Base-by-base conservation (phyloP, 2,888 invertebrate species). In the Acleris emargana region DNA sequence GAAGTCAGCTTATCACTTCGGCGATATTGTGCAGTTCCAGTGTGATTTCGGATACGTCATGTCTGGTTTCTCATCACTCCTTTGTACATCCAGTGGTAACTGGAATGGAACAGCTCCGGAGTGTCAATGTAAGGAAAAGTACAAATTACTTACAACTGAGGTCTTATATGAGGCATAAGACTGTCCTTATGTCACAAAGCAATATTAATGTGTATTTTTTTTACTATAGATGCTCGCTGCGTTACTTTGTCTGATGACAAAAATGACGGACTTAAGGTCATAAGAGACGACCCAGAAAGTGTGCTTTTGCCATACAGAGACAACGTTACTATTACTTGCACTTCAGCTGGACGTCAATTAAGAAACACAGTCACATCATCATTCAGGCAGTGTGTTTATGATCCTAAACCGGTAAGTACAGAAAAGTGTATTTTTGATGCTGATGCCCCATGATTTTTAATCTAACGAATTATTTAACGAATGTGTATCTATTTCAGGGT, bases 101-200 rank as follows among this genome's bases (percentile, higher is more conserved):
- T 99, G 99, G 99, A 98, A 98, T 83, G 98, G 98, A 74, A 96
- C 97, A 5, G 95, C 96, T 50, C 99, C 99, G 5, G 96, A 96
- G 86, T 99, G 99, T 88, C 96, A 97, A 93, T 97, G 98, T 98
- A 93, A 94, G 95, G 93, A 67, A 66, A 64, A n/a, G n/a, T n/a
- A n/a, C n/a, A n/a, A n/a, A n/a, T n/a, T n/a, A n/a, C n/a, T n/a
- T n/a, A n/a, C n/a, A n/a, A n/a, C n/a, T n/a, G n/a, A n/a, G n/a
- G n/a, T n/a, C n/a, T n/a, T n/a, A n/a, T n/a, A n/a, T n/a, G n/a
- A n/a, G n/a, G n/a, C n/a, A n/a, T n/a, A n/a, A n/a, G n/a, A n/a
- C n/a, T n/a, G n/a, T n/a, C n/a, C n/a, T n/a, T n/a, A n/a, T n/a
- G n/a, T n/a, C 13, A 38, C 4, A 38, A 13, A 11, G 13, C 13